Evolutionary conservation across 2,797 vertebrate genomes (phyloP).

Genomic region (Crenichthys baileyi): DNA sequence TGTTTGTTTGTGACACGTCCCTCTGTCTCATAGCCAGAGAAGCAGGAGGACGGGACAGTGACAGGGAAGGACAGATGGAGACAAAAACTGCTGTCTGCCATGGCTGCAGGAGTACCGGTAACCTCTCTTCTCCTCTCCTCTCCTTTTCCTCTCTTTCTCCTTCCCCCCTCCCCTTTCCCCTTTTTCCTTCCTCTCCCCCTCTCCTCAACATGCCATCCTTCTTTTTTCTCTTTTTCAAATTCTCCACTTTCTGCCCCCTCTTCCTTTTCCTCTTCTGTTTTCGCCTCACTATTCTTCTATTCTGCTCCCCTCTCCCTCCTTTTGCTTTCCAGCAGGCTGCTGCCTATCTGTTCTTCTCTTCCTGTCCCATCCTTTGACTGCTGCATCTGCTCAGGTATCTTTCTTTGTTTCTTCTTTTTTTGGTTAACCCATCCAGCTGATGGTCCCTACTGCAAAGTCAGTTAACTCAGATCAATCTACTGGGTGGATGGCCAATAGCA

Average conservation of each 20-base stretch:
- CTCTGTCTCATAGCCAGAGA: conserved; percentile 81
- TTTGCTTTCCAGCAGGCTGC: conserved; percentile 50
- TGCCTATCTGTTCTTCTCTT: conserved; percentile 69
- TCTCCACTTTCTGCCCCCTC: background rate
- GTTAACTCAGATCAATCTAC: too few species aligned
- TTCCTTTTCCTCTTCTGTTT: background rate
- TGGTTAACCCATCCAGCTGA: background rate
- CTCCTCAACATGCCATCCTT: background rate
- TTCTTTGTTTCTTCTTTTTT: background rate
- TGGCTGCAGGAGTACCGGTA: conserved; percentile 82
- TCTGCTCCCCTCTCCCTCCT: conserved; percentile 8
- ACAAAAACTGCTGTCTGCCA: conserved; percentile 82
- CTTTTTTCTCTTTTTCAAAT: too few species aligned
- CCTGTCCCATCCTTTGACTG: conserved; percentile 69
- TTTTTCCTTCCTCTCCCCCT: conserved; percentile 1
- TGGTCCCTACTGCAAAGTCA: background rate
- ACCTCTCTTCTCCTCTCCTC: conserved; percentile 47
- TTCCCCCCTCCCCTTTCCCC: background rate
- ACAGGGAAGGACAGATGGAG: conserved; percentile 86
- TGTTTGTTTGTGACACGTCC: conserved; percentile 50
- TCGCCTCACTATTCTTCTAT: too few species aligned
- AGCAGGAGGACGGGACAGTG: conserved; percentile 79
- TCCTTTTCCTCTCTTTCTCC: background rate
- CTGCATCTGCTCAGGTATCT: conserved; percentile 62
- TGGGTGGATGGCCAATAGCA: too few species aligned